phyloP scores from a whole-genome alignment of 2,113 vertebrate genomes.

The Orthochromis indermauri region DNA sequence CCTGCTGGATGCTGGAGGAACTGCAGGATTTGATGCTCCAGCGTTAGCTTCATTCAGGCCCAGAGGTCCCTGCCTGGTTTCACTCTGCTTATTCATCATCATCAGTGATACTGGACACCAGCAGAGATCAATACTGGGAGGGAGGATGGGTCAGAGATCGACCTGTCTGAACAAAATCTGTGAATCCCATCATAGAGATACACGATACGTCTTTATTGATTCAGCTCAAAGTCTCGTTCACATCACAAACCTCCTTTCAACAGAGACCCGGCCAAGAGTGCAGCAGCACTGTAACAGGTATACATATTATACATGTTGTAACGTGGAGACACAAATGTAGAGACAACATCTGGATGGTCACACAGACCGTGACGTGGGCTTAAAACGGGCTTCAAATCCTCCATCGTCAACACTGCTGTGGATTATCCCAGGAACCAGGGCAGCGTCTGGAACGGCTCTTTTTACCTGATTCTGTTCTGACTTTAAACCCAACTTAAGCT shows the following conservation, averaged over 20 bases:
- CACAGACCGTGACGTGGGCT: fast-evolving
- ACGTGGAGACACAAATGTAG: not conserved
- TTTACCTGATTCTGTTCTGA: not conserved
- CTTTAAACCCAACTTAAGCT: not conserved
- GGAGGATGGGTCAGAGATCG: not conserved
- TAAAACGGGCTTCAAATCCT: not conserved
- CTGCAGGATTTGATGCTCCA: not conserved
- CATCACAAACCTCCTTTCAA: not conserved
- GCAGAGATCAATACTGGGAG: not conserved
- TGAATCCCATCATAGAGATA: not conserved
- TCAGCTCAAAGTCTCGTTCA: not conserved
- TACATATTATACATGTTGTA: fast-evolving
- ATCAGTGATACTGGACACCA: not conserved
- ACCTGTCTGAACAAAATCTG: not conserved
- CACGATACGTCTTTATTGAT: not conserved
- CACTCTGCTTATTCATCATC: not conserved
- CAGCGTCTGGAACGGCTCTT: not conserved
- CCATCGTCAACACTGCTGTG: not conserved
- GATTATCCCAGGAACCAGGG: fast-evolving
- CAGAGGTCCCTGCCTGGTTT: not conserved
- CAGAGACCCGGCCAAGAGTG: not conserved
- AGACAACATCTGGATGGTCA: not conserved
- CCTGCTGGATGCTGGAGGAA: not conserved
- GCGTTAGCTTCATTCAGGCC: not conserved
- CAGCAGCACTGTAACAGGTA: not conserved